Evolutionary conservation across 2,888 invertebrate species (phyloP).

Genomic region (Microctonus hyperodae): DNA sequence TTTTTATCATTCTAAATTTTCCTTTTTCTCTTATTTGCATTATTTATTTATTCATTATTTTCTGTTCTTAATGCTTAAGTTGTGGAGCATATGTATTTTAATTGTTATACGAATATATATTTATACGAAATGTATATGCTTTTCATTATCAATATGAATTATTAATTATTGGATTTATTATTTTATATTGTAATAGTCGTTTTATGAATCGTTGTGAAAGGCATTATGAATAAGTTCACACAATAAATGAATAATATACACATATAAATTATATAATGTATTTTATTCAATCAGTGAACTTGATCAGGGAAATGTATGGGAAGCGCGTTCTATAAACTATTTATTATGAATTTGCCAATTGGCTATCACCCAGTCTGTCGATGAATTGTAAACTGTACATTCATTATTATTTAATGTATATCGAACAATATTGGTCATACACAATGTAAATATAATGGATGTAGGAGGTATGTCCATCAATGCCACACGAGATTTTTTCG

Average conservation of each 20-base stretch:
- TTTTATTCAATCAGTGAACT: background rate
- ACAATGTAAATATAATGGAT: conserved; percentile 27
- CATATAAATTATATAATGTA: background rate
- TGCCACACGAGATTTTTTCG: background rate
- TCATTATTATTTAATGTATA: conserved; percentile 28
- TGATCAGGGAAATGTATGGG: conserved; percentile 2
- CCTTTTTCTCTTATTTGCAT: background rate
- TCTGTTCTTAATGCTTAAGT: background rate
- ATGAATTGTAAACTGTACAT: conserved; percentile 27
- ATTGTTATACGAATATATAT: conserved; percentile 18
- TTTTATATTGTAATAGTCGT: conserved; percentile 10
- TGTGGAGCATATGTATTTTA: conserved; percentile 10
- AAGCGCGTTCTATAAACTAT: conserved; percentile 5
- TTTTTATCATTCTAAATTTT: background rate
- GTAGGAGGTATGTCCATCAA: conserved; percentile 17
- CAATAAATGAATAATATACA: background rate
- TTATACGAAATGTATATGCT: conserved; percentile 13
- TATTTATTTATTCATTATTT: background rate
- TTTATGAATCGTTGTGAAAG: conserved; percentile 26
- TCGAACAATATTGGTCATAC: conserved; percentile 40
- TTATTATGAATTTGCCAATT: conserved; percentile 26
- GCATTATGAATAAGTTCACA: conserved; percentile 7
- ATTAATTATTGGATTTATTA: conserved; percentile 9
- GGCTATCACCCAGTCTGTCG: conserved; percentile 31
- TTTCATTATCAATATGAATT: conserved; percentile 10